A percentile compares a stretch with the other conserved stretches of the same genome.
phyloP scores from a whole-genome alignment of 2,797 vertebrate species.

The Taeniopygia guttata region DNA sequence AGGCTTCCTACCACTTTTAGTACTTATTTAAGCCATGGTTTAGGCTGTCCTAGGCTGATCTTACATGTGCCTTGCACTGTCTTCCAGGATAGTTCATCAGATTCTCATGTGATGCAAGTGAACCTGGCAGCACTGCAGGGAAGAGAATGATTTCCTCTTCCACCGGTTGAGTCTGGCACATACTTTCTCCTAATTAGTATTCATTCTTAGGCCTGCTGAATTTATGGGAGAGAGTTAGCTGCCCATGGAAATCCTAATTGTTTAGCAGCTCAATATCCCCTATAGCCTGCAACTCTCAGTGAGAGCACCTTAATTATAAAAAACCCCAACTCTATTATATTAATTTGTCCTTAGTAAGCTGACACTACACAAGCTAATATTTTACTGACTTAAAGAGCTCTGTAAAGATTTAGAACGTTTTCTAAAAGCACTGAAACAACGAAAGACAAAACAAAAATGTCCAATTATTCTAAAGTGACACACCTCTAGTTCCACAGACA shows the following conservation, averaged over 20 bases:
- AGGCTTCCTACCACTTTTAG: not conserved
- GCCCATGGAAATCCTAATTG: not conserved
- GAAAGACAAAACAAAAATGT: not conserved
- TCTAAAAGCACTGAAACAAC: not conserved
- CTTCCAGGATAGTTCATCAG: not conserved
- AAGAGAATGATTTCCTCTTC: slow-evolving; percentile 18
- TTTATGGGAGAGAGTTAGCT: slow-evolving; percentile 1
- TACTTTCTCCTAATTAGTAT: slow-evolving; percentile 31
- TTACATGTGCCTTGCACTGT: not conserved
- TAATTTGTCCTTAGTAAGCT: not conserved
- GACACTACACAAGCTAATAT: not conserved
- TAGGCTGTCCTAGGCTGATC: not conserved
- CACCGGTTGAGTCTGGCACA: slow-evolving; percentile 22
- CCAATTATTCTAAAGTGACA: not conserved
- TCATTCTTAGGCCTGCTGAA: slow-evolving; percentile 3
- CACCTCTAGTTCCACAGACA: not conserved
- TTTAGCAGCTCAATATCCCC: slow-evolving; percentile 1
- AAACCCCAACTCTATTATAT: not conserved
- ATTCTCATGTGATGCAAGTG: not conserved
- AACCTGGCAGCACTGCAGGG: slow-evolving; percentile 14
- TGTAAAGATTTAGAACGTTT: not conserved
- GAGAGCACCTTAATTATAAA: not conserved
- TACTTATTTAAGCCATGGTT: not conserved
- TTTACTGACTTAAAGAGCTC: not conserved
- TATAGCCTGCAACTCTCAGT: not conserved